phyloP scores from a whole-genome alignment of 35 echinoderm and acorn worm species.

The Heliocidaris erythrogramma region DNA sequence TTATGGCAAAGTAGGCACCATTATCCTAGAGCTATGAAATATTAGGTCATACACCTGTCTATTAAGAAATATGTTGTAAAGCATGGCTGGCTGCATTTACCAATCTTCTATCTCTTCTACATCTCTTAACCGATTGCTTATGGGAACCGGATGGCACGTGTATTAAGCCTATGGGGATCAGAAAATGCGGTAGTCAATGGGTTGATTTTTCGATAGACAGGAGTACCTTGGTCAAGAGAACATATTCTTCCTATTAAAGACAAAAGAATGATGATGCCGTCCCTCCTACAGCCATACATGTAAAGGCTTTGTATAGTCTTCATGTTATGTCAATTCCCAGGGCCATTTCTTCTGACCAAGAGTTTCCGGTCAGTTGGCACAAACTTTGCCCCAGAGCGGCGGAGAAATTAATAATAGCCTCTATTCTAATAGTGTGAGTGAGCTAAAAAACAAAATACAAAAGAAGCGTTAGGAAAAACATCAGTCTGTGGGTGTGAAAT shows the following conservation, averaged over 20 bases:
- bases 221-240: too few species aligned
- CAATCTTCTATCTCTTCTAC: neutral
- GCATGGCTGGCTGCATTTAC: too few species aligned
- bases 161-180: neutral
- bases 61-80: too few species aligned
- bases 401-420: slow-evolving; percentile 22
- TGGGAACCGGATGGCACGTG: neutral
- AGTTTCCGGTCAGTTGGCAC: slow-evolving; percentile 26
- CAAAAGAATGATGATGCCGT: neutral
- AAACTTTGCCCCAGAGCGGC: neutral
- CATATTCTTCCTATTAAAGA: neutral
- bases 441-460: neutral
- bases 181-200: too few species aligned
- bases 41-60: too few species aligned
- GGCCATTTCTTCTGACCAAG: neutral
- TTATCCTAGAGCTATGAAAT: too few species aligned
- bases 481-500: neutral
- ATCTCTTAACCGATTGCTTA: neutral
- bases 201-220: neutral
- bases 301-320: neutral
- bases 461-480: neutral
- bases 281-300: too few species aligned
- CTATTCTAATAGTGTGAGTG: neutral
- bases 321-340: neutral
- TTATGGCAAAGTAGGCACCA: too few species aligned